Conservation (phyloP, 2,797 vertebrate genomes). For the Xenentodon cancila region DNA sequence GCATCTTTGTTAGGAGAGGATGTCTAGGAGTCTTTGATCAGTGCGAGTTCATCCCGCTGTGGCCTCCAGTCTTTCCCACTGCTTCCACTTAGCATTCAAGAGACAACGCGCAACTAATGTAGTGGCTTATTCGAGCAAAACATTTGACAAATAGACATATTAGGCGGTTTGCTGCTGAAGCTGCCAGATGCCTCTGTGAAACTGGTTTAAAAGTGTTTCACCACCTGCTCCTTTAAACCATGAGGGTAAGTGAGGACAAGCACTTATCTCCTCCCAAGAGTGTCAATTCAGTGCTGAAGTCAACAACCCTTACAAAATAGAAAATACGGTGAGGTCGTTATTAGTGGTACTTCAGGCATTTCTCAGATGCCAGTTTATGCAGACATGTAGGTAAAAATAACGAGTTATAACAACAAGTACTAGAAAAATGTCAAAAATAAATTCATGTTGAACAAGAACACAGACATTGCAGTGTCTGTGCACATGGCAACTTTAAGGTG, state of each 20-base stretch:
- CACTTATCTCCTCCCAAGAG: too few species aligned
- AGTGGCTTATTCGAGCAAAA: conserved; percentile 20
- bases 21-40: conserved; percentile 39
- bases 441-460: too few species aligned
- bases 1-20: conserved; percentile 26
- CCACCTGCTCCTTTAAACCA: not conserved
- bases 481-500: too few species aligned
- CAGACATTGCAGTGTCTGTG: too few species aligned
- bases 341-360: too few species aligned
- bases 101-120: conserved; percentile 57
- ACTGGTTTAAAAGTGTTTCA: not conserved
- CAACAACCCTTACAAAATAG: too few species aligned
- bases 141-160: conserved; percentile 18
- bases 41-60: conserved; percentile 13
- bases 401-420: too few species aligned
- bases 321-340: too few species aligned
- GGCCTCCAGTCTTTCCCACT: conserved; percentile 26
- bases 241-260: conserved; percentile 14
- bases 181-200: not conserved
- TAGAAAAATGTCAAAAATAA: too few species aligned
- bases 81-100: conserved; percentile 34
- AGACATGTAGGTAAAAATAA: too few species aligned
- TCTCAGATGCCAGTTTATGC: too few species aligned
- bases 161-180: conserved; percentile 9
- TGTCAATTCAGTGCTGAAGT: too few species aligned